These are phyloP conservation scores for Cyanoliseus patagonus DNA, from an alignment of 2,113 vertebrate genomes.

Conservation along the genomic window DNA sequence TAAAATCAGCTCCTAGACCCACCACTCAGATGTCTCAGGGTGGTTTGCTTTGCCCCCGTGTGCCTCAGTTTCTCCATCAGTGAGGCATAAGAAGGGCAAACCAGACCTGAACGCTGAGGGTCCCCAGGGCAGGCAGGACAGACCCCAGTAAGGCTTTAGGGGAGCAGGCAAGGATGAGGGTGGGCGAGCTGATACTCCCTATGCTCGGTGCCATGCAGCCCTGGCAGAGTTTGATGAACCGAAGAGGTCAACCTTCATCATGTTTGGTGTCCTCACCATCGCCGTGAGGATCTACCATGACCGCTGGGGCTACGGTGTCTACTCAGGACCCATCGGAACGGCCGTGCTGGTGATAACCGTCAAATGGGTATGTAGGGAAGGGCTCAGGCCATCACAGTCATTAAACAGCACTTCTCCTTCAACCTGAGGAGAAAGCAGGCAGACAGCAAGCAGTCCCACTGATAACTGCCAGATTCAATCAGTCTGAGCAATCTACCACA, in stretches of 20 bases:
- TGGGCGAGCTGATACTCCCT: background rate
- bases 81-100: background rate
- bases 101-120: accelerated
- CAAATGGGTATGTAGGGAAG: conserved; percentile 85
- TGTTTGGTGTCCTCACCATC: conserved; percentile 91
- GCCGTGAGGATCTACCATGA: conserved; percentile 92
- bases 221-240: conserved; percentile 96
- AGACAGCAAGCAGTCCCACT: background rate
- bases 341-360: conserved; percentile 89
- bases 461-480: background rate
- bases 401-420: background rate
- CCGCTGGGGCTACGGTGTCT: conserved; percentile 92
- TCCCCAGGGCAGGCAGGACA: background rate
- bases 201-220: conserved; percentile 65
- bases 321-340: conserved; percentile 91
- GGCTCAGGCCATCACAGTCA: accelerated
- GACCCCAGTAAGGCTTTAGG: background rate
- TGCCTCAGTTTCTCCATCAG: background rate
- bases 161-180: background rate
- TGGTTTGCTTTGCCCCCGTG: accelerated
- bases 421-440: background rate
- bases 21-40: background rate
- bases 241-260: conserved; percentile 86
- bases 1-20: background rate
- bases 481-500: background rate